A percentile compares a stretch with the other conserved stretches of the same genome.
Conservation (phyloP, 2,888 invertebrate genomes). For the Gastrophysa polygoni region DNA sequence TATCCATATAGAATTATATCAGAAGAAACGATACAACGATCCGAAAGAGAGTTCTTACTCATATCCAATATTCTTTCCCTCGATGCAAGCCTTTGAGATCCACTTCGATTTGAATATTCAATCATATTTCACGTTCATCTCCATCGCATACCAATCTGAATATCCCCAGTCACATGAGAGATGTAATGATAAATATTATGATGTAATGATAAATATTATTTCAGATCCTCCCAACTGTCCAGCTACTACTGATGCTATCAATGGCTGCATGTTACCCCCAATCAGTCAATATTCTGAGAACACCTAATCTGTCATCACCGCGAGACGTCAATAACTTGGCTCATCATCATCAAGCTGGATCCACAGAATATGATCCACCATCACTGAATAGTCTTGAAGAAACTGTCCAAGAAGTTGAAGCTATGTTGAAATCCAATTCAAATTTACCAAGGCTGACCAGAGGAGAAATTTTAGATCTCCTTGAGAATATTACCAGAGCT, state of each 20-base stretch:
- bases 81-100: no score
- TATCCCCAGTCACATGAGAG: no score
- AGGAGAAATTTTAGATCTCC: conserved; percentile 69
- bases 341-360: conserved; percentile 4
- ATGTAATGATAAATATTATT: no score
- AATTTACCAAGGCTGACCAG: conserved; percentile 68
- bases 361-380: not conserved
- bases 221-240: not conserved
- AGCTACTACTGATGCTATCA: not conserved
- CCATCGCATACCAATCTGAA: no score
- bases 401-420: conserved; percentile 72
- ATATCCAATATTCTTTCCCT: no score
- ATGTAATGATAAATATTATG: no score
- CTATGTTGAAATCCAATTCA: conserved; percentile 65
- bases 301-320: not conserved
- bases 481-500: conserved; percentile 68
- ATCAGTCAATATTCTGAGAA: not conserved
- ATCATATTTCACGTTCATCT: no score
- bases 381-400: conserved; percentile 59
- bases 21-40: no score
- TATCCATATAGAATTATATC: no score
- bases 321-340: conserved; percentile 4
- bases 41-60: no score
- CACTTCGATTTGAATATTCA: no score
- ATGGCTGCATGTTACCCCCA: not conserved